Conservation (phyloP, 1,140 invertebrate species). For the Vollenhovia emeryi region DNA sequence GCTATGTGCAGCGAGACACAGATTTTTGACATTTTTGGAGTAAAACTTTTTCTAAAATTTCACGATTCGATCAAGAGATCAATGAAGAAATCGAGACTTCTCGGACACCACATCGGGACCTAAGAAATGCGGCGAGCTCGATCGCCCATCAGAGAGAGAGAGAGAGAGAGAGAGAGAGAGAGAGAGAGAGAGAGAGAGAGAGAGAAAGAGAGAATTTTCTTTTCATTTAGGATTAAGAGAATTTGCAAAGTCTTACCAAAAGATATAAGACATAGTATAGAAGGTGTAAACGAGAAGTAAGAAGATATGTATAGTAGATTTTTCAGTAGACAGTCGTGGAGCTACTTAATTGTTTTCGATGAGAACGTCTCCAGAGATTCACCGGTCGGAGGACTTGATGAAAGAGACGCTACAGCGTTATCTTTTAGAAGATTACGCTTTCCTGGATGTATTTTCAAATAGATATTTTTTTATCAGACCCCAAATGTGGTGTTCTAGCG, state of each 20-base stretch:
- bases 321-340: background rate
- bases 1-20: background rate
- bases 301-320: background rate
- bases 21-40: slow-evolving; percentile 20
- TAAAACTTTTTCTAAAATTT: slow-evolving; percentile 14
- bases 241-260: background rate
- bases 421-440: background rate
- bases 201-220: too few relatives aligned
- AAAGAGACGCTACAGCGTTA: background rate
- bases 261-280: background rate
- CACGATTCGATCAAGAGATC: background rate
- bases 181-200: too few relatives aligned
- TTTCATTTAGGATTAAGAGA: background rate
- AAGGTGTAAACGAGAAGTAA: background rate
- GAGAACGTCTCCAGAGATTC: background rate
- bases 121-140: background rate
- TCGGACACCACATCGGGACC: background rate
- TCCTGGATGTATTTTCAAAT: background rate
- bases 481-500: slow-evolving; percentile 4
- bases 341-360: background rate
- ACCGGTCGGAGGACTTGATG: background rate
- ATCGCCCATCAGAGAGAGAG: background rate
- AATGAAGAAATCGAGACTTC: background rate
- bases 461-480: background rate
- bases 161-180: too few relatives aligned